phyloP scores from a whole-genome alignment of 2,797 vertebrate species.

The Etheostoma nigrum region DNA sequence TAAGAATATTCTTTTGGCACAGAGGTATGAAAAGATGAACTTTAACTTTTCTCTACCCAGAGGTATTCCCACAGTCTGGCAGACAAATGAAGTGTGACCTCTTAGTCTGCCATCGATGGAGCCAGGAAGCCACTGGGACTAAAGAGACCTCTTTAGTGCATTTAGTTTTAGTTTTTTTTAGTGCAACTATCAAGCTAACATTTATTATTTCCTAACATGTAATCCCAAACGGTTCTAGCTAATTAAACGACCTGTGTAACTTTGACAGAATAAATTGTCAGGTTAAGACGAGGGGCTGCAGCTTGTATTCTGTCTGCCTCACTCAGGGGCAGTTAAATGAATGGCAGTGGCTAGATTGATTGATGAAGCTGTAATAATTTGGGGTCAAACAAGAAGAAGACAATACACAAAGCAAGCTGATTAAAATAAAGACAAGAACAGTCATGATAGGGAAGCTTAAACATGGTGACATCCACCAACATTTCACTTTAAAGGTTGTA shows the following conservation, averaged over 20 bases:
- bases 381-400: constrained; percentile 18
- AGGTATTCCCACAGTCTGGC: constrained; percentile 21
- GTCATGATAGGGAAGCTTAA: constrained; percentile 7
- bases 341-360: constrained; percentile 25
- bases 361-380: constrained; percentile 31
- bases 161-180: background rate
- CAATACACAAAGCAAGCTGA: constrained; percentile 31
- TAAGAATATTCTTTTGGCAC: constrained; percentile 33
- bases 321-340: constrained; percentile 18
- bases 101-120: constrained; percentile 22
- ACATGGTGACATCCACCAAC: constrained; percentile 4
- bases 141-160: constrained; percentile 14
- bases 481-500: background rate
- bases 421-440: constrained; percentile 24
- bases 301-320: constrained; percentile 21
- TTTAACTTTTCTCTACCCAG: constrained; percentile 25
- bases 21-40: constrained; percentile 41
- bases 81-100: constrained; percentile 58
- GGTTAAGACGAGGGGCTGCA: constrained; percentile 13
- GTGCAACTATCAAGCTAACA: constrained; percentile 12
- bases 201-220: constrained; percentile 40
- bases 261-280: constrained; percentile 32
- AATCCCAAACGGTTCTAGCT: constrained; percentile 25
- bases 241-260: constrained; percentile 30
- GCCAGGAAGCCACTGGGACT: constrained; percentile 19